These are phyloP conservation scores for Gnatocerus cornutus DNA, from an alignment of 2,888 invertebrate genomes.

Conservation along the genomic window DNA sequence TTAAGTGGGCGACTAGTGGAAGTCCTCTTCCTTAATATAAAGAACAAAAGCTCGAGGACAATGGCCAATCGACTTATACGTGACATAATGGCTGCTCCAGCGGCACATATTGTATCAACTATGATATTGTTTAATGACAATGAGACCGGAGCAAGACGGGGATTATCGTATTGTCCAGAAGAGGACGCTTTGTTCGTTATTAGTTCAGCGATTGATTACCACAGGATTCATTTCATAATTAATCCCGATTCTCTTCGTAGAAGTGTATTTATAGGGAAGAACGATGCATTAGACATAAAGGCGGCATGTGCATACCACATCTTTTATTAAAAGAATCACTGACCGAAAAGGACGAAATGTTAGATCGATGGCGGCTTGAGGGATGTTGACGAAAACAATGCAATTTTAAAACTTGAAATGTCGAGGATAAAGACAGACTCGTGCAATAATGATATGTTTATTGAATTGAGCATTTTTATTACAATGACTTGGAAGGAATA, in stretches of 20 bases:
- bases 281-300: conserved; percentile 31
- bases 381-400: conserved; percentile 21
- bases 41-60: conserved; percentile 68
- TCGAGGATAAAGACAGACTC: neutral
- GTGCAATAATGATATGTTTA: conserved; percentile 1
- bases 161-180: conserved; percentile 63
- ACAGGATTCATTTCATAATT: conserved; percentile 66
- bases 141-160: conserved; percentile 67
- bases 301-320: conserved; percentile 7
- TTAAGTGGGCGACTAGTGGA: conserved; percentile 45
- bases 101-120: conserved; percentile 70
- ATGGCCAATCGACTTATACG: conserved; percentile 70
- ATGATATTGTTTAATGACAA: conserved; percentile 71
- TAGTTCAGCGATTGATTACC: conserved; percentile 65
- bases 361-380: conserved; percentile 16
- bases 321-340: conserved; percentile 31
- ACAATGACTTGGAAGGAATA: too few relatives aligned
- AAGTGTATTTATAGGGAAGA: conserved; percentile 46
- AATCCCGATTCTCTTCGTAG: conserved; percentile 59
- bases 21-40: conserved; percentile 66
- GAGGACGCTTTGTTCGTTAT: conserved; percentile 61
- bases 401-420: conserved; percentile 28
- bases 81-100: conserved; percentile 68
- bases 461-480: neutral
- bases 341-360: conserved; percentile 31